A percentile compares a stretch with the other conserved stretches of the same genome.
These are phyloP conservation scores for Pluvialis apricaria DNA, from an alignment of 2,113 vertebrate genomes.

Conservation along the genomic window DNA sequence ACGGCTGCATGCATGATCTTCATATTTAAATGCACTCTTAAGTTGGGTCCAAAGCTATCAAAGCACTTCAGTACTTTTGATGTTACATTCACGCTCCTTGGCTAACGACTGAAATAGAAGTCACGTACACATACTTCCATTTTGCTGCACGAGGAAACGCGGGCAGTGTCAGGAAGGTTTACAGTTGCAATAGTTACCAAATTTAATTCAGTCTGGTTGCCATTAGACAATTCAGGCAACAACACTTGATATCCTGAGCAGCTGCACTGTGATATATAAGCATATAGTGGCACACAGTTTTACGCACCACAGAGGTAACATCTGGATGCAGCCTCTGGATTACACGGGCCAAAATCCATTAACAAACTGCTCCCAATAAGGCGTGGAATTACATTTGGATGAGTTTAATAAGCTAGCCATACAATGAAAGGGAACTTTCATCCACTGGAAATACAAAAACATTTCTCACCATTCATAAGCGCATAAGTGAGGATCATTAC, in stretches of 20 bases:
- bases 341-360: not conserved
- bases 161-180: not conserved
- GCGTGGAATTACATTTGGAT: not conserved
- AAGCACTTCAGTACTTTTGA: not conserved
- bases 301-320: not conserved
- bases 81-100: not conserved
- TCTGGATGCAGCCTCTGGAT: not conserved
- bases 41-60: not conserved
- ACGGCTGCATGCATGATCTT: not conserved
- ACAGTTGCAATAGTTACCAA: not conserved
- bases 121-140: not conserved
- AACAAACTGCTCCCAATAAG: not conserved
- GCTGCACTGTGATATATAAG: not conserved
- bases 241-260: not conserved
- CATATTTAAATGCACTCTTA: not conserved
- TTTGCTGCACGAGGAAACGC: not conserved
- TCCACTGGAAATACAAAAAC: not conserved
- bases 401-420: not conserved
- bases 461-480: conserved; percentile 91
- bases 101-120: not conserved
- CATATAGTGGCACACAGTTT: not conserved
- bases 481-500: conserved; percentile 99
- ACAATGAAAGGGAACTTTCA: not conserved
- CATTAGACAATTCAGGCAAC: not conserved
- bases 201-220: not conserved